A percentile compares a stretch with the other conserved stretches of the same genome.
Evolutionary conservation across 2,888 invertebrate genomes (phyloP).

Genomic region (Microplitis deprimator): DNA sequence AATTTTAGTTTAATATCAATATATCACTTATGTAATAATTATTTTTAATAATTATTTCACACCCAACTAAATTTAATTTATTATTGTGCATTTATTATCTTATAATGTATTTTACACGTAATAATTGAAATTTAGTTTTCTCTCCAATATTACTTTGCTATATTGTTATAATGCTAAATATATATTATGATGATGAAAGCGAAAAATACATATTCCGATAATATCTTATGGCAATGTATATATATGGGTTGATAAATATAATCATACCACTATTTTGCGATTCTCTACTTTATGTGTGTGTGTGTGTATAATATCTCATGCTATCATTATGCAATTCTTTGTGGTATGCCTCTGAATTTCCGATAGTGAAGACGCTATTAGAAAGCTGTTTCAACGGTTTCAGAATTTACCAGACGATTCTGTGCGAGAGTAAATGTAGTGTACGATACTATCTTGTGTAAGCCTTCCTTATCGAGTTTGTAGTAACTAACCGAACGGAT

Average conservation of each 20-base stretch:
- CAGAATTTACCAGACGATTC: neutral
- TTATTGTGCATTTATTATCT: neutral
- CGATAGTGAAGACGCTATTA: conserved; percentile 21
- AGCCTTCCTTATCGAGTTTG: conserved; percentile 55
- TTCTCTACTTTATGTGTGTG: neutral
- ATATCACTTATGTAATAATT: neutral
- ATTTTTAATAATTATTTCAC: neutral
- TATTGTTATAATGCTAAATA: neutral
- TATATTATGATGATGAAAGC: neutral
- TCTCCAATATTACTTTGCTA: neutral
- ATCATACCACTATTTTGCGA: neutral
- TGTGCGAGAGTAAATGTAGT: neutral
- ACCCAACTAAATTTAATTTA: neutral
- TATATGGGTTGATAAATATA: neutral
- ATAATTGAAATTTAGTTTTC: neutral
- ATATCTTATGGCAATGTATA: neutral
- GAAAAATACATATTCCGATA: neutral
- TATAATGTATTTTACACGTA: neutral
- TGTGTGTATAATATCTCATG: conserved; percentile 46
- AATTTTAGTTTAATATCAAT: neutral
- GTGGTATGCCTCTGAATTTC: conserved; percentile 1
- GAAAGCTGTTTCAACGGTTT: neutral
- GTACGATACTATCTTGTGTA: neutral
- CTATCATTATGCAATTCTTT: conserved; percentile 13
- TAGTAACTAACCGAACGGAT: conserved; percentile 63